A percentile compares a stretch with the other conserved stretches of the same genome.
These are phyloP conservation scores for Stomatorhinus ivindoensis DNA, from an alignment of 2,113 vertebrate species.

Conservation along the genomic window DNA sequence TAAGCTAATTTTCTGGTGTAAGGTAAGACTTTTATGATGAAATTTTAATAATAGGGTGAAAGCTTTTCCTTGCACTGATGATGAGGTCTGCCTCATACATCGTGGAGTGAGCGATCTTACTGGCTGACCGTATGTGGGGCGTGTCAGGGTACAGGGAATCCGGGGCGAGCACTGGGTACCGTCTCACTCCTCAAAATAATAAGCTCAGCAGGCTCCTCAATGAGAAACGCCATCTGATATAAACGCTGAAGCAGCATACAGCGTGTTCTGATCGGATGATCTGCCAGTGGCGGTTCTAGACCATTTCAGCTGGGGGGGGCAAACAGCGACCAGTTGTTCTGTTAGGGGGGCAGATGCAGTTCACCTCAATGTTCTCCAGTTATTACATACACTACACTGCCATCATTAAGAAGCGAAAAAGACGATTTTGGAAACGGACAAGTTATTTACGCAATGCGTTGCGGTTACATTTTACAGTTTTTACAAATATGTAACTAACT, in stretches of 20 bases:
- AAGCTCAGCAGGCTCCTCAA: not conserved
- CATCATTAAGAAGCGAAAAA: too few relatives aligned
- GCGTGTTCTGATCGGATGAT: not conserved
- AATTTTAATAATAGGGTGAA: not conserved
- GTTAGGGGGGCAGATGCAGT: too few relatives aligned
- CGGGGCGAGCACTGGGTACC: not conserved
- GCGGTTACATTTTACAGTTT: too few relatives aligned
- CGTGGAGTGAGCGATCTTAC: not conserved
- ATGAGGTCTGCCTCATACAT: not conserved
- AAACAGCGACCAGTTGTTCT: too few relatives aligned
- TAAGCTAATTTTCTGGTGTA: not conserved
- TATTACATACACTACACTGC: too few relatives aligned
- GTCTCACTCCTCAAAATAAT: not conserved
- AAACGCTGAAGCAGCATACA: not conserved
- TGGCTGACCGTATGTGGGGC: not conserved
- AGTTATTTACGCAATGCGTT: too few relatives aligned
- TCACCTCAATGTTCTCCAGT: too few relatives aligned
- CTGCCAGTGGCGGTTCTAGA: too few relatives aligned
- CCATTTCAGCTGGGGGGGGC: too few relatives aligned
- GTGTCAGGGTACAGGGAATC: not conserved
- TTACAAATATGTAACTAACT: too few relatives aligned
- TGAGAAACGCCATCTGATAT: not conserved
- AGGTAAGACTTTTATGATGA: not conserved
- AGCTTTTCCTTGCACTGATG: not conserved
- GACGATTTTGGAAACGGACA: too few relatives aligned